A percentile compares a stretch with the other conserved stretches of the same genome.
These are phyloP conservation scores for Drosophila pseudotakahashii DNA, from an alignment of 2,888 invertebrate species.

Conservation along the genomic window DNA sequence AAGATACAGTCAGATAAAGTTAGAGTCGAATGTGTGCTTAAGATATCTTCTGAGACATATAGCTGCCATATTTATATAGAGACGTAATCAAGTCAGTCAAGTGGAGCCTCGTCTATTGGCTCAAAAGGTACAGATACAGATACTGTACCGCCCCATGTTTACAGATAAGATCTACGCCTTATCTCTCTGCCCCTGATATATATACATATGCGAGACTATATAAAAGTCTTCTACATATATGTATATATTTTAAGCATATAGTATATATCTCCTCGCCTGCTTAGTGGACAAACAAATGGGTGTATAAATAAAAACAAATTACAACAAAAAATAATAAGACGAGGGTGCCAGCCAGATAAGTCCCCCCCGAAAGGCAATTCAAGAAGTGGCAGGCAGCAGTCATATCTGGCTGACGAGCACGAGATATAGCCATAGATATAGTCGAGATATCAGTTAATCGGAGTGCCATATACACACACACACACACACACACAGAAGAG, in stretches of 20 bases:
- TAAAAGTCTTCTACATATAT: background rate
- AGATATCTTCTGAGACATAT: constrained; percentile 66
- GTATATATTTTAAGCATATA: background rate
- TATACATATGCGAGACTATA: constrained; percentile 4
- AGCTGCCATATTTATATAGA: constrained; percentile 80
- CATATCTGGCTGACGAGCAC: constrained; percentile 47
- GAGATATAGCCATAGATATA: constrained; percentile 48
- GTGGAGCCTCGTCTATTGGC: constrained; percentile 67
- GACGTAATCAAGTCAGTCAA: constrained; percentile 78
- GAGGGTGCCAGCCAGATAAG: constrained; percentile 51
- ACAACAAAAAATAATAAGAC: constrained; percentile 33
- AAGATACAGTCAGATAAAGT: constrained; percentile 18
- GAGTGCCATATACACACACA: constrained; percentile 29
- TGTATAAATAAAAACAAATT: constrained; percentile 71
- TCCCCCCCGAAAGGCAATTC: constrained; percentile 32
- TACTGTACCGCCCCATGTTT: constrained; percentile 22
- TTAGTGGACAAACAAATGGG: constrained; percentile 79
- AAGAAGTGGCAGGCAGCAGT: constrained; percentile 54
- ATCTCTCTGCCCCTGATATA: constrained; percentile 50
- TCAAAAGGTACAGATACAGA: background rate
- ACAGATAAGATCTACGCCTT: constrained; percentile 61
- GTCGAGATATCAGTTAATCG: constrained; percentile 70
- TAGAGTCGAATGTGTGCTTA: constrained; percentile 63
- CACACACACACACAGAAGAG: constrained; percentile 13
- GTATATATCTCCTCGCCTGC: constrained; percentile 40